phyloP scores from a whole-genome alignment of 2,113 vertebrate genomes.

The Prionailurus bengalensis region DNA sequence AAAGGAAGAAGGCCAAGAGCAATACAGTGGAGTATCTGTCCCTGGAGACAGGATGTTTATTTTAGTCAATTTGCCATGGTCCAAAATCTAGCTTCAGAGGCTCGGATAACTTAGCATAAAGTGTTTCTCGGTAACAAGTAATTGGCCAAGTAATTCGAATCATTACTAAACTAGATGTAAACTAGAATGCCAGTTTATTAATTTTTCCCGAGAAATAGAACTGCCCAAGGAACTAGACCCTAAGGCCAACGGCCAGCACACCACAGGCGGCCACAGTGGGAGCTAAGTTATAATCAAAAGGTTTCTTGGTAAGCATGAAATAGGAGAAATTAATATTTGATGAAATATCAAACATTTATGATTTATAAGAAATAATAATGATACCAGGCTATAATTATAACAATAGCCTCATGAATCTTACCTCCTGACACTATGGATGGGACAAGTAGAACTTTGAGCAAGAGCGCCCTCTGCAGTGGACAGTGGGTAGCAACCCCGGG shows the following conservation, averaged over 20 bases:
- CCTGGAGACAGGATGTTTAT: neutral
- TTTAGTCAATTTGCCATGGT: neutral
- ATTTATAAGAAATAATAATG: neutral
- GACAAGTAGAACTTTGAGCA: neutral
- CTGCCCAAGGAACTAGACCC: neutral
- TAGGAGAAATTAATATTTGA: neutral
- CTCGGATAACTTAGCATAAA: neutral
- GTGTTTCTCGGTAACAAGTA: neutral
- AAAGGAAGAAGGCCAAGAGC: neutral
- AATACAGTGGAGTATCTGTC: neutral
- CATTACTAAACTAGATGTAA: neutral
- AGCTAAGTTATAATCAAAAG: neutral
- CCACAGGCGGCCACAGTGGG: neutral
- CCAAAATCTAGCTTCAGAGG: neutral
- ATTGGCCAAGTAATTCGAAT: neutral
- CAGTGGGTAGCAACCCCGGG: rapidly evolving
- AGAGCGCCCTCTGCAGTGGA: too few relatives aligned
- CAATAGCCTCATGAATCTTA: neutral
- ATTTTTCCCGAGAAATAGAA: neutral
- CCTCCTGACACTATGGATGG: neutral
- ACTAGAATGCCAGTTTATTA: neutral
- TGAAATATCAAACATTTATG: neutral
- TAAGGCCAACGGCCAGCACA: neutral
- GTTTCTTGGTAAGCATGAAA: neutral
- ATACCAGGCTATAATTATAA: neutral